Base-by-base conservation (phyloP, 2,797 vertebrate species). In the Anableps anableps region DNA sequence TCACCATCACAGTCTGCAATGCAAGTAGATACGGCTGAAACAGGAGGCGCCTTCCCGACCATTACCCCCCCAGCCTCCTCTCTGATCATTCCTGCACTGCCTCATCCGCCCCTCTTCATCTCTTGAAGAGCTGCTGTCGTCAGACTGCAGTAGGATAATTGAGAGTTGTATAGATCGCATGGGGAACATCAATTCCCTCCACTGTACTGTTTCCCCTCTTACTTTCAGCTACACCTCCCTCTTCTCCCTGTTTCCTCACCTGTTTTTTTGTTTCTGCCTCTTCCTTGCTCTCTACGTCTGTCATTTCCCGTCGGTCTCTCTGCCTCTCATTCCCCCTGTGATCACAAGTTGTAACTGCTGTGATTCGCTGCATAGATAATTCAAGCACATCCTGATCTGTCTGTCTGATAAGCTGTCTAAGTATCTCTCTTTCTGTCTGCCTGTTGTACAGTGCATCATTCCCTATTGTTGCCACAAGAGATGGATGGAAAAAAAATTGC, bases 121-220 rank as follows among this genome's bases (percentile, higher is more conserved):
- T 92, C 85, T 80, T 85, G 55, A 68, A 92, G 90, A 91, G 86
- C 89, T 77, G 86, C 91, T 82, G 91, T 82, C 81, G 93, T 89
- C 93, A 89, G 87, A 86, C 90, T 92, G 88, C 92, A 87, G 89
- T 68, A 86, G 88, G 90, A 94, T 95, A 93, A 95, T 94, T 94
- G 93, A 94, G 92, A 93, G 92, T 90, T 88, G 82, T 93, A 93
- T 93, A 88, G 93, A 92, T 93, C 88, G 83, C 89, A 86, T 86
- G 85, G 88, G 84, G 87, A 89, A 88, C 92, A 93, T 95, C 64
- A 91, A 94, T 94, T 93, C 87, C 91, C 81, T 85, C 84, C 84
- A 76, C 78, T 74, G 82, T 82, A 88, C 88, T 83, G 83, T 90
- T 92, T 87, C 88, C 68, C 88, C 58, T 78, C 81, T 83, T 86